These are phyloP conservation scores for Nasonovia ribisnigri DNA, from an alignment of 2,888 invertebrate species.

Conservation along the genomic window DNA sequence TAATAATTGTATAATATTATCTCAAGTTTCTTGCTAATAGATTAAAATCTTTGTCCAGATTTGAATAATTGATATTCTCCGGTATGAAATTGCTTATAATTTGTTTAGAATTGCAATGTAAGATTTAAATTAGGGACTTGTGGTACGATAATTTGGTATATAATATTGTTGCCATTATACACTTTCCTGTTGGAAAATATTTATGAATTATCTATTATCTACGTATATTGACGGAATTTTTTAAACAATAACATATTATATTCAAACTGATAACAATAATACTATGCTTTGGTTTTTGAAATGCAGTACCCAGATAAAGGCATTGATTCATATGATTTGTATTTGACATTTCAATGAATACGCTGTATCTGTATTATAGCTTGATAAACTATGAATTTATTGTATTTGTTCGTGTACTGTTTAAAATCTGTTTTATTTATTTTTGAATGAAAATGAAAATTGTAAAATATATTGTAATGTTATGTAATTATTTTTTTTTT, in stretches of 20 bases:
- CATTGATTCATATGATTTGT: neutral
- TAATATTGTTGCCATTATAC: neutral
- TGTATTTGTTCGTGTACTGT: neutral
- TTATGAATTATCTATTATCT: neutral
- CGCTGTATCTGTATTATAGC: neutral
- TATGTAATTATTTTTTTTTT: no score
- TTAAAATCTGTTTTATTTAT: neutral
- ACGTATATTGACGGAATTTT: neutral
- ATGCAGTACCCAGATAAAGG: neutral
- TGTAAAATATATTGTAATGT: no score
- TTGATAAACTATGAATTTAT: neutral
- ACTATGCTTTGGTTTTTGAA: neutral
- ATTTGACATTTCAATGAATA: neutral
- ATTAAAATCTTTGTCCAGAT: slow-evolving; percentile 13
- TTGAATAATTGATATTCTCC: neutral
- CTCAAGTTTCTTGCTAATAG: neutral
- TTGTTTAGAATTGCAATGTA: neutral
- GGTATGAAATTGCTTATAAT: neutral
- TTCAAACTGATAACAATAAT: neutral
- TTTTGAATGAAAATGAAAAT: neutral
- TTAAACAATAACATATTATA: neutral
- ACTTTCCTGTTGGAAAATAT: neutral
- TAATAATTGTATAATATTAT: slow-evolving; percentile 11
- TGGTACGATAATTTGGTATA: neutral
- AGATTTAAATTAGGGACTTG: neutral